These are phyloP conservation scores for Pantherophis alleghaniensis DNA, from an alignment of 2,797 vertebrate species.

Conservation along the genomic window DNA sequence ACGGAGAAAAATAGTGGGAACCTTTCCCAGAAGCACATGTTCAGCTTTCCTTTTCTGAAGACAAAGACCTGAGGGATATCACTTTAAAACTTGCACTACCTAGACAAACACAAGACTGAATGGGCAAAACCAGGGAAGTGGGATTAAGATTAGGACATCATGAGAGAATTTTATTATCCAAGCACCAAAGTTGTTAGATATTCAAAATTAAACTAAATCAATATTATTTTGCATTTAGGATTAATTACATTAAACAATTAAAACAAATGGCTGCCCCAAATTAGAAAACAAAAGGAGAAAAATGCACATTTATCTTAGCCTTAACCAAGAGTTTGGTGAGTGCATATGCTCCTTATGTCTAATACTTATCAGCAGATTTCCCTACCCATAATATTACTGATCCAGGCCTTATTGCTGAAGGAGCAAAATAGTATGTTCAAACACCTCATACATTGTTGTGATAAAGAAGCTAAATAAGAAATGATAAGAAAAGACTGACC, in stretches of 20 bases:
- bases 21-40: background rate
- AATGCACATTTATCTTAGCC: background rate
- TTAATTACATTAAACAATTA: background rate
- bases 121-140: background rate
- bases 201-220: background rate
- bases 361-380: conserved; percentile 20
- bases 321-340: conserved; percentile 19
- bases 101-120: background rate
- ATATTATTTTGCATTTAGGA: background rate
- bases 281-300: conserved; percentile 1
- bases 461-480: conserved; percentile 44
- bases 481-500: conserved; percentile 35
- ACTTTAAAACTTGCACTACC: background rate
- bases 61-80: background rate
- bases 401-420: conserved; percentile 34
- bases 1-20: background rate
- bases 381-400: background rate
- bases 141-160: background rate
- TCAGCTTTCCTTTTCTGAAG: background rate
- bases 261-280: background rate
- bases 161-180: background rate
- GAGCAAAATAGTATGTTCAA: conserved; percentile 35
- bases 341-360: background rate
- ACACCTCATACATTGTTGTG: conserved; percentile 30
- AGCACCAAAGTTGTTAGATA: background rate